phyloP scores from a whole-genome alignment of 2,113 vertebrate genomes.

The Cyanistes caeruleus region DNA sequence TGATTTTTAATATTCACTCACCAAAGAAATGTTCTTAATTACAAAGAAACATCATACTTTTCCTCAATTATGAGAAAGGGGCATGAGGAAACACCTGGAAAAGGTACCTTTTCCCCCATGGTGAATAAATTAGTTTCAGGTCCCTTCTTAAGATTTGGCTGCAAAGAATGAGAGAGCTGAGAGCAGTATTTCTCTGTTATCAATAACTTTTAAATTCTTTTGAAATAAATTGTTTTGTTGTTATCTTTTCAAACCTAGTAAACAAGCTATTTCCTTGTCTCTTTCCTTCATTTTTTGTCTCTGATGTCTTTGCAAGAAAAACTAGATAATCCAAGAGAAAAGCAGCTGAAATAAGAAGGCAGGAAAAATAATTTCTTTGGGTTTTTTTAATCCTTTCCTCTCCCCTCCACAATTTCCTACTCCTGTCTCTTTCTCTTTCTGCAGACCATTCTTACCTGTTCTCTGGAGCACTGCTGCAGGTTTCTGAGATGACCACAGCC shows the following conservation, averaged over 20 bases:
- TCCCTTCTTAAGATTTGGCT: neutral
- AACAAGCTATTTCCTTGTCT: neutral
- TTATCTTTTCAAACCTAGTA: neutral
- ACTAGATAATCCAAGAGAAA: neutral
- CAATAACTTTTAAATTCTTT: neutral
- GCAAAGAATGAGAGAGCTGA: neutral
- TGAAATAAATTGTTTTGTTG: neutral
- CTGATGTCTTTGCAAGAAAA: neutral
- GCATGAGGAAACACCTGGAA: neutral
- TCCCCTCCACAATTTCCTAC: neutral
- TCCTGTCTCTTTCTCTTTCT: neutral
- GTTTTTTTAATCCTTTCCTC: neutral
- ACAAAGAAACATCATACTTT: neutral
- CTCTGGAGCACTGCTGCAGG: neutral
- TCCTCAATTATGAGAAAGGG: neutral
- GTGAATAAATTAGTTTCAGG: neutral
- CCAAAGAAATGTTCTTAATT: neutral
- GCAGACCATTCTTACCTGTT: neutral
- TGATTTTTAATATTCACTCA: neutral
- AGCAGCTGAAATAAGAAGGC: neutral
- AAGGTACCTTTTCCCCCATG: neutral
- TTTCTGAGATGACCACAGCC: neutral
- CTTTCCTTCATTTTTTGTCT: neutral
- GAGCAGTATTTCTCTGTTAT: neutral
- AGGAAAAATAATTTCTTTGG: neutral